These are phyloP conservation scores for Muraenolepis orangiensis DNA, from an alignment of 2,797 vertebrate species.

Conservation along the genomic window DNA sequence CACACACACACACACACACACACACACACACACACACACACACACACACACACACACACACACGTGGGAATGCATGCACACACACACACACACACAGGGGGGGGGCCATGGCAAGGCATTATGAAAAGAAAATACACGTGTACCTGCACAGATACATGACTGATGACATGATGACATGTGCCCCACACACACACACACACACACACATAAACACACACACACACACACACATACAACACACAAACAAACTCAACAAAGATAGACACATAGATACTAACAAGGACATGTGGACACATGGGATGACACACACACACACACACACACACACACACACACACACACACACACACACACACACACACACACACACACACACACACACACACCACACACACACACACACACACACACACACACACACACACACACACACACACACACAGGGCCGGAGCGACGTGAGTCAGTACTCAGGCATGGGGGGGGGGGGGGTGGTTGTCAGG, in stretches of 20 bases:
- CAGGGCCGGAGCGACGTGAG: background rate
- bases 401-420: slow-evolving; percentile 3
- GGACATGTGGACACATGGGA: background rate
- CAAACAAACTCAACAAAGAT: background rate
- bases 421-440: background rate
- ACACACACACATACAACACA: background rate
- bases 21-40: background rate
- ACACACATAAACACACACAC: background rate
- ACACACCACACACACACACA: background rate
- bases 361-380: slow-evolving; percentile 6
- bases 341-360: background rate
- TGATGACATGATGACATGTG: background rate
- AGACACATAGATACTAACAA: background rate
- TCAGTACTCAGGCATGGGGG: background rate
- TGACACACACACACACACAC: background rate
- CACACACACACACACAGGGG: too few relatives aligned
- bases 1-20: too few relatives aligned
- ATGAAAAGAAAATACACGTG: background rate
- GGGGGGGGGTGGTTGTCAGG: slow-evolving; percentile 76
- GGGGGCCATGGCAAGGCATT: background rate
- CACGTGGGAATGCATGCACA: background rate
- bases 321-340: background rate
- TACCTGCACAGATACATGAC: background rate
- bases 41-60: background rate
- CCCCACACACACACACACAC: too few relatives aligned